These are phyloP conservation scores for Notodonta ziczac DNA, from an alignment of 2,888 invertebrate species.

Conservation along the genomic window DNA sequence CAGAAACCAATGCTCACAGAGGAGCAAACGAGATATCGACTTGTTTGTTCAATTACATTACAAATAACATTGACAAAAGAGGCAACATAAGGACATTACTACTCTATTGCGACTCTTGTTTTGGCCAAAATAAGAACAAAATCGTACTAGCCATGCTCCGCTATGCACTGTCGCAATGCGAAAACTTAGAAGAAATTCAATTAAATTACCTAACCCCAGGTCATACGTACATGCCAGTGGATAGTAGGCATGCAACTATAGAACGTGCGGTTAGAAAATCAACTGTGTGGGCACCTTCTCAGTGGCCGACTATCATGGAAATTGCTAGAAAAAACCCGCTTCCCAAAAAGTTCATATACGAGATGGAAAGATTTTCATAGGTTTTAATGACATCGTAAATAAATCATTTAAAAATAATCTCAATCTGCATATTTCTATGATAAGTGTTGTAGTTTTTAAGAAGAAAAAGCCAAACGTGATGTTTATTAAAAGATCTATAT, in stretches of 20 bases:
- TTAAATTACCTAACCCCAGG: background rate
- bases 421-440: background rate
- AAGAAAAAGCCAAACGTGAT: conserved; percentile 1
- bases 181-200: no score
- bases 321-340: conserved; percentile 4
- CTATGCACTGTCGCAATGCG: background rate
- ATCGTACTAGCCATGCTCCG: conserved; percentile 6
- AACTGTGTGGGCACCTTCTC: no score
- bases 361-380: conserved; percentile 2
- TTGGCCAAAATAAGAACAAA: no score
- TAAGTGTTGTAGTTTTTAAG: conserved; percentile 1
- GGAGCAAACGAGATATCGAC: conserved; percentile 8
- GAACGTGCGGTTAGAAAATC: no score
- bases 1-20: conserved; percentile 3
- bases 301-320: background rate
- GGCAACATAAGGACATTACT: no score
- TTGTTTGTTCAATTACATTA: conserved; percentile 9
- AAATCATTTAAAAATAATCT: background rate
- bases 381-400: background rate
- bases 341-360: conserved; percentile 3
- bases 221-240: no score
- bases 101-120: no score
- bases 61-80: no score
- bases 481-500: conserved; percentile 1
- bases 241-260: no score